Conservation (phyloP, 2,797 vertebrate species). For the Hyperoplus lanceolatus region DNA sequence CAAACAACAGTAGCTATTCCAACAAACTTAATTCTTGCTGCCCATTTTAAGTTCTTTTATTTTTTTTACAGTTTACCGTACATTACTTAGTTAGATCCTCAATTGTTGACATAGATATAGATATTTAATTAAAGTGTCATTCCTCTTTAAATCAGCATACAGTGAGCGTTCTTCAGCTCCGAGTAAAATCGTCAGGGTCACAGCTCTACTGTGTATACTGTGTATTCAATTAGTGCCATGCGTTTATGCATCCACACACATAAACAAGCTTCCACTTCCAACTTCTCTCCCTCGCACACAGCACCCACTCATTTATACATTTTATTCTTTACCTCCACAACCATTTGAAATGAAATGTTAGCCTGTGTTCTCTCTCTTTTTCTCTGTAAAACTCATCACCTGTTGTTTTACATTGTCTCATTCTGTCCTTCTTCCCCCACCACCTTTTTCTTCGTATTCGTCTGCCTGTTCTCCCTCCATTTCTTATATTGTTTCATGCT, state of each 20-base stretch:
- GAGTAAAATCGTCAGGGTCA: not conserved
- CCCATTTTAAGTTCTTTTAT: too few species aligned
- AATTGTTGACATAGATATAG: not conserved
- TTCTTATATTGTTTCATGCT: constrained; percentile 72
- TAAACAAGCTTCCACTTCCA: constrained; percentile 17
- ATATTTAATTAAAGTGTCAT: constrained; percentile 1
- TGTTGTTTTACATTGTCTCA: constrained; percentile 48
- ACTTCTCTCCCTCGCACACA: constrained; percentile 16
- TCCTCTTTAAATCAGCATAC: constrained; percentile 2
- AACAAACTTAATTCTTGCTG: not conserved
- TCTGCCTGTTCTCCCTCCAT: constrained; percentile 50
- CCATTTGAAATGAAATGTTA: constrained; percentile 61
- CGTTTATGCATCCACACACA: constrained; percentile 34
- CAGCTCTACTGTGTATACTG: constrained; percentile 23
- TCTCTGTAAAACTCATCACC: constrained; percentile 32
- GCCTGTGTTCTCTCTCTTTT: constrained; percentile 16
- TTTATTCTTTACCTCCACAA: constrained; percentile 28
- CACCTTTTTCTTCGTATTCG: constrained; percentile 25
- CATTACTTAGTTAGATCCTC: too few species aligned
- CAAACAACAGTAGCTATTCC: not conserved
- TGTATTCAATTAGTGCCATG: constrained; percentile 29
- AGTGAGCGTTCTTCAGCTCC: not conserved
- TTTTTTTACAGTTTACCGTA: not conserved
- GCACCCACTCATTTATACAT: constrained; percentile 43
- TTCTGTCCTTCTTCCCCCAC: constrained; percentile 21